Percentiles rank a stretch among this genome's conserved stretches.
phyloP scores from a whole-genome alignment of 2,888 invertebrate species.

The Eupithecia tripunctaria region DNA sequence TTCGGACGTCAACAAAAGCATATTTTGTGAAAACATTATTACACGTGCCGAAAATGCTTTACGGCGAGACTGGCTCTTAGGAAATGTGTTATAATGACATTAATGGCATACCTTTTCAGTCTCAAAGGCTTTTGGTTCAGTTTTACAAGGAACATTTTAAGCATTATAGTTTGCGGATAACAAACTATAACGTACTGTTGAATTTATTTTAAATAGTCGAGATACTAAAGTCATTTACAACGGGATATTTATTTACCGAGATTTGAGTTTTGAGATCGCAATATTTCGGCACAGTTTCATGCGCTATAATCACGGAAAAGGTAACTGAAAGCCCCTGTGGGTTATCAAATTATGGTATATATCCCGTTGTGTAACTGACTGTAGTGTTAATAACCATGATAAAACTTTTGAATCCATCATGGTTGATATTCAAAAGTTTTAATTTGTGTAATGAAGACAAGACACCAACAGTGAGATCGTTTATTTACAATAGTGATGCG shows the following conservation, averaged over 20 bases:
- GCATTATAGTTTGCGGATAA: not conserved
- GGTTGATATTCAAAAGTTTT: too few relatives aligned
- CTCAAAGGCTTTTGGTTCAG: not conserved
- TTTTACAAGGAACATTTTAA: not conserved
- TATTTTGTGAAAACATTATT: slow-evolving; percentile 33
- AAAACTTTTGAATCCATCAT: too few relatives aligned
- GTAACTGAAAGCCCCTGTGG: too few relatives aligned
- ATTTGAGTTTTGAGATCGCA: too few relatives aligned
- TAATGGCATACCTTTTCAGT: slow-evolving; percentile 14
- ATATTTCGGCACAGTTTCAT: too few relatives aligned
- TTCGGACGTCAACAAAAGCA: slow-evolving; percentile 25
- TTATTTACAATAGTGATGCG: not conserved
- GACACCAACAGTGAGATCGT: not conserved
- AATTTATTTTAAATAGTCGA: not conserved
- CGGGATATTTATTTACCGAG: too few relatives aligned
- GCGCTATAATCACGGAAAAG: too few relatives aligned
- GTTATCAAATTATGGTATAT: too few relatives aligned
- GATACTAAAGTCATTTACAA: too few relatives aligned
- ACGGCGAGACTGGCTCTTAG: slow-evolving; percentile 16
- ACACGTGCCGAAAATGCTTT: slow-evolving; percentile 34
- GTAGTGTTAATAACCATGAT: too few relatives aligned
- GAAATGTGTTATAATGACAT: slow-evolving; percentile 15
- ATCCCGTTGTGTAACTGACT: too few relatives aligned
- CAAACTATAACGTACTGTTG: not conserved
- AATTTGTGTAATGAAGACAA: not conserved